Percentiles rank a stretch among this genome's conserved stretches.
Conservation (phyloP, 1,140 invertebrate genomes). For the Drosophila yakuba region DNA sequence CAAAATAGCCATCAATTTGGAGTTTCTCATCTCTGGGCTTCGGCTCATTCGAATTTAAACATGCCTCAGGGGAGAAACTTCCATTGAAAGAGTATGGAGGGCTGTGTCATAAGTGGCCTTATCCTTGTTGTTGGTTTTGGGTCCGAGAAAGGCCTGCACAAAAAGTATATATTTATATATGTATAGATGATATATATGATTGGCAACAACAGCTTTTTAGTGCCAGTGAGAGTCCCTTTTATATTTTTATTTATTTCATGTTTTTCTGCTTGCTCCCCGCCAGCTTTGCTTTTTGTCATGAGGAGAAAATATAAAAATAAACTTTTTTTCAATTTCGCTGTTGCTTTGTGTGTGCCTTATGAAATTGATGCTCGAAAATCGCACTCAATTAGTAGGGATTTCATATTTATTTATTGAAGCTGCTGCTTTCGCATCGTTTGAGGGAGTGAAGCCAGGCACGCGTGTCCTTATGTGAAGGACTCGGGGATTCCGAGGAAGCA, state of each 20-base stretch:
- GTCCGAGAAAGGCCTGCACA: conserved; percentile 37
- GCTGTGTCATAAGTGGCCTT: conserved; percentile 47
- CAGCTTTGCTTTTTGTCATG: conserved; percentile 9
- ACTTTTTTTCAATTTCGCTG: conserved; percentile 71
- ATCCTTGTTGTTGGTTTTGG: conserved; percentile 39
- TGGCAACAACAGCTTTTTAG: conserved; percentile 80
- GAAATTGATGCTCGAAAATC: conserved; percentile 82
- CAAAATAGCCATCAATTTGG: background rate
- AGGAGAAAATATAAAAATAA: conserved; percentile 46
- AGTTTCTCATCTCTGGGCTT: background rate
- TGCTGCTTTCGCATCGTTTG: conserved; percentile 33
- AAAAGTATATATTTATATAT: conserved; percentile 44
- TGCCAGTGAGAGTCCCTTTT: conserved; percentile 61
- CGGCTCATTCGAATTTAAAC: background rate
- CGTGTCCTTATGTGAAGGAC: conserved; percentile 33
- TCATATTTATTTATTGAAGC: conserved; percentile 78
- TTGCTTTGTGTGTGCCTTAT: conserved; percentile 63
- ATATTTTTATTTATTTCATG: conserved; percentile 60
- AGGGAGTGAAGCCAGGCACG: conserved; percentile 36
- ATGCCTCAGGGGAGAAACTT: background rate
- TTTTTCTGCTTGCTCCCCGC: conserved; percentile 44
- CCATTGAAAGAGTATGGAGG: conserved; percentile 12
- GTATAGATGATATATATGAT: conserved; percentile 54
- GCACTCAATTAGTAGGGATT: conserved; percentile 80
- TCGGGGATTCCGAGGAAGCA: conserved; percentile 16